Base-by-base conservation (phyloP, 2,797 vertebrate genomes). In the Pseudochromis fuscus region DNA sequence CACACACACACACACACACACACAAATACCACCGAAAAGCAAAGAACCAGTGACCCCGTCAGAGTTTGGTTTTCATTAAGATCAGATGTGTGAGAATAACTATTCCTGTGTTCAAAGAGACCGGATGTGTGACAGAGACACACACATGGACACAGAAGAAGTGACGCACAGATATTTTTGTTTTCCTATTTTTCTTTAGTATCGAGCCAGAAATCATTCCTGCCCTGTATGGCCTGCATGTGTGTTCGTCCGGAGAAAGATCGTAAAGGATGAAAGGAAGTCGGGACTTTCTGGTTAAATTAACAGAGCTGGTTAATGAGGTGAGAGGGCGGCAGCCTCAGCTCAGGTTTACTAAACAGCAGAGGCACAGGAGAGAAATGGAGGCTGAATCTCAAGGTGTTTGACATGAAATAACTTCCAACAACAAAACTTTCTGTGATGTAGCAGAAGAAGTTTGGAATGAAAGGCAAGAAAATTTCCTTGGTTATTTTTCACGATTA, bases 201-300 rank as follows among this genome's bases (percentile, higher is more conserved):
- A 61, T 81, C 1, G 3, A 71, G 53, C 53, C 79, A 77, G 53
- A 81, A n/a, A 33, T 37, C 38, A 45, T 38, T 56, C n/a, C 45
- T 44, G 35, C 19, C 24, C 35, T 21, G n/a, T n/a, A 16, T 67
- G 75, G 46, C n/a, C 38, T 7, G 10, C 70, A 37, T 38, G 33
- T 72, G 62, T 67, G 58, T 45, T 73, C 37, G 30, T 12, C 28
- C 10, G 60, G n/a, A 51, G 16, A 63, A 62, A 11, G 25, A 15
- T 38, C 7, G 31, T 73, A 86, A 78, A 82, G 37, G 72, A 83
- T 80, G 62, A 87, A 85, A 76, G 80, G 75, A 75, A 83, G 65
- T 30, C 18, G 16, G 30, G 42, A 61, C 30, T 72, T 53, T 79
- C 51, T 76, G 77, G 62, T 65, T 67, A 68, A 60, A 74, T 79